Base-by-base conservation (phyloP, 2,888 invertebrate genomes). In the Zaprionus lineosus region DNA sequence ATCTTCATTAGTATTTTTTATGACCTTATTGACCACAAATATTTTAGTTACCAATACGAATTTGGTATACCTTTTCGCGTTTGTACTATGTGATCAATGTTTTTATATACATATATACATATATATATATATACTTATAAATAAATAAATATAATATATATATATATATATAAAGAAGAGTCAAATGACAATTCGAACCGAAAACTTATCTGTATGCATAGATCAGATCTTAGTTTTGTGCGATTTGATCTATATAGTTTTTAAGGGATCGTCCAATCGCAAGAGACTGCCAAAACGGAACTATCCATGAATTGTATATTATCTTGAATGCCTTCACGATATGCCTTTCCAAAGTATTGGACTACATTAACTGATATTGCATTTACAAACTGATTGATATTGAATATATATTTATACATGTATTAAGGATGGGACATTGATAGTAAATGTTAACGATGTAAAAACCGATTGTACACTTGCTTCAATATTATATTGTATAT, bases 401-500 rank as follows among this genome's bases (percentile, higher is more conserved):
- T 58, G 31, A 37, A 50, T 14, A 70, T 50, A 64, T 50, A 67
- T 53, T 36, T 1, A 53, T 53, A 16, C 47, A 62, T 18, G 8
- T 33, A 33, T 15, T n/a, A n/a, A n/a, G n/a, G n/a, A n/a, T n/a
- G n/a, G n/a, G n/a, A n/a, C n/a, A n/a, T n/a, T 50, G 11, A 29
- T 53, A 58, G 56, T 58, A 64, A 82, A 78, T 84, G 77, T 77
- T 84, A 63, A 53, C 15, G 48, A 41, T 79, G 56, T 81, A 84
- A 53, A 29, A 50, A 57, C 39, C 37, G 36, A 28, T 57, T 69
- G 62, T 84, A 83, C 60, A 51, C 53, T 47, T 21, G 69, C 16
- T 57, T 58, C 36, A 73, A 44, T 61, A 76, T 61, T 51, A 53
- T 50, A 57, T 36, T 59, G 41, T 62, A 46, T 28, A 41, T 16